Conservation (phyloP, 2,888 invertebrate species). For the Pterostichus madidus region DNA sequence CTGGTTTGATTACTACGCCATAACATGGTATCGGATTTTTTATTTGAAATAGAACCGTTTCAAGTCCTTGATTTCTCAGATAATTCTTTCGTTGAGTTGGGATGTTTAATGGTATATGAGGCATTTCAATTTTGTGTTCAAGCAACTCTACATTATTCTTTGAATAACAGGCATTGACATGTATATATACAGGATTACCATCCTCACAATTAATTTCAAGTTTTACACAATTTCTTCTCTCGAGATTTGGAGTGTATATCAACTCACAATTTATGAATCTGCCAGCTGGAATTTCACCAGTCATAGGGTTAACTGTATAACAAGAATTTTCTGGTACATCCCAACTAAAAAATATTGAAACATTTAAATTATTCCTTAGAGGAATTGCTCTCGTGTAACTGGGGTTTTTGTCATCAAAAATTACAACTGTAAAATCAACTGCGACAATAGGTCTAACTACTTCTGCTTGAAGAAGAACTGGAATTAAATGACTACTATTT, state of each 20-base stretch:
- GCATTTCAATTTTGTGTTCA: slow-evolving; percentile 71
- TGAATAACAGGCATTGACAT: slow-evolving; percentile 68
- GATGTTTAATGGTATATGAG: slow-evolving; percentile 75
- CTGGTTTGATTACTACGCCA: slow-evolving; percentile 71
- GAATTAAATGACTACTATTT: slow-evolving; percentile 76
- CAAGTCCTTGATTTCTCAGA: slow-evolving; percentile 63
- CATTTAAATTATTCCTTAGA: slow-evolving; percentile 80
- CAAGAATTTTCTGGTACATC: slow-evolving; percentile 78
- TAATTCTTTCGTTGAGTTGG: slow-evolving; percentile 68
- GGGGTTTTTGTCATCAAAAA: slow-evolving; percentile 74
- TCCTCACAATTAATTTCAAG: slow-evolving; percentile 73
- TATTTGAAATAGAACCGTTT: slow-evolving; percentile 68
- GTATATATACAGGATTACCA: slow-evolving; percentile 71
- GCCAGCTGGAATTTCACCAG: slow-evolving; percentile 79
- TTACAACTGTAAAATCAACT: slow-evolving; percentile 72
- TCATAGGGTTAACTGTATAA: slow-evolving; percentile 78
- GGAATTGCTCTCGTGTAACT: slow-evolving; percentile 77
- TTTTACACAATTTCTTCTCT: slow-evolving; percentile 71
- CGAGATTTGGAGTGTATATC: slow-evolving; percentile 71
- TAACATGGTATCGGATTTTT: slow-evolving; percentile 69
- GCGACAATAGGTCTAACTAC: slow-evolving; percentile 75
- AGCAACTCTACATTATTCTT: slow-evolving; percentile 70
- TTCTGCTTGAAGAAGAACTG: slow-evolving; percentile 75
- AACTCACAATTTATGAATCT: slow-evolving; percentile 78
- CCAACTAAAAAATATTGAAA: slow-evolving; percentile 78